Evolutionary conservation across 37 sponge, comb jelly and placozoan species (phyloP).

Genomic region (Halichondria panicea): DNA sequence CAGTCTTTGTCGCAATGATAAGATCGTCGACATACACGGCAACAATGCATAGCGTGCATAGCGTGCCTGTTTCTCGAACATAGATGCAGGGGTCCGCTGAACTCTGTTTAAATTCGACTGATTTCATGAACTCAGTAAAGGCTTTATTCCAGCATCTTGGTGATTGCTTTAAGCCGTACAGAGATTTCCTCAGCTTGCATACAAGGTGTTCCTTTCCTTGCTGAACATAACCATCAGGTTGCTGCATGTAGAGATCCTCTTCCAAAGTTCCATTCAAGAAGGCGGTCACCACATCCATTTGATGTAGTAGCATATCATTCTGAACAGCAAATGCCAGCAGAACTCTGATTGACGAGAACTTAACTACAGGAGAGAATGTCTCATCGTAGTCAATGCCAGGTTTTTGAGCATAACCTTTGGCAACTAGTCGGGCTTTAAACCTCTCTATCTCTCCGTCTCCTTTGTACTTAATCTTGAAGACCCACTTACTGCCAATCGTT

Average conservation of each 20-base stretch:
- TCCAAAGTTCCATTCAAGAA: constrained; percentile 48
- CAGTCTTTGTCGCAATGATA: constrained; percentile 18
- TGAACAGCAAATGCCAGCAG: constrained; percentile 64
- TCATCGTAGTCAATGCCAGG: too few species aligned
- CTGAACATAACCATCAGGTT: constrained; percentile 42
- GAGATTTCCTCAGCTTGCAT: constrained; percentile 35
- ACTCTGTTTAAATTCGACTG: constrained; percentile 18
- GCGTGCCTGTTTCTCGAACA: not conserved
- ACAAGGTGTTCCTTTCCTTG: constrained; percentile 36
- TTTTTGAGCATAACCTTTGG: constrained; percentile 47
- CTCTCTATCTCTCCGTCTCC: constrained; percentile 39
- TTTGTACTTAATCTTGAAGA: constrained; percentile 39
- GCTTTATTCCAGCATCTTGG: constrained; percentile 39
- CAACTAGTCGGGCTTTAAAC: constrained; percentile 44
- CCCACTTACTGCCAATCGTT: constrained; percentile 44
- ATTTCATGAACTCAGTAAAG: not conserved
- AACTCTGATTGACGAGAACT: constrained; percentile 28
- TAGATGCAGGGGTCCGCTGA: constrained; percentile 50
- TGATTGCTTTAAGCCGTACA: constrained; percentile 52
- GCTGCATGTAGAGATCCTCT: constrained; percentile 59
- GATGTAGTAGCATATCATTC: constrained; percentile 53
- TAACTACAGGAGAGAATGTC: constrained; percentile 61
- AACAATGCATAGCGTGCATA: constrained; percentile 13
- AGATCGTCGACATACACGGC: constrained; percentile 63
- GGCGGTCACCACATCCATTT: constrained; percentile 61